These are phyloP conservation scores for Thereuonema tuberculata DNA, from an alignment of 1,140 invertebrate genomes.

Conservation along the genomic window DNA sequence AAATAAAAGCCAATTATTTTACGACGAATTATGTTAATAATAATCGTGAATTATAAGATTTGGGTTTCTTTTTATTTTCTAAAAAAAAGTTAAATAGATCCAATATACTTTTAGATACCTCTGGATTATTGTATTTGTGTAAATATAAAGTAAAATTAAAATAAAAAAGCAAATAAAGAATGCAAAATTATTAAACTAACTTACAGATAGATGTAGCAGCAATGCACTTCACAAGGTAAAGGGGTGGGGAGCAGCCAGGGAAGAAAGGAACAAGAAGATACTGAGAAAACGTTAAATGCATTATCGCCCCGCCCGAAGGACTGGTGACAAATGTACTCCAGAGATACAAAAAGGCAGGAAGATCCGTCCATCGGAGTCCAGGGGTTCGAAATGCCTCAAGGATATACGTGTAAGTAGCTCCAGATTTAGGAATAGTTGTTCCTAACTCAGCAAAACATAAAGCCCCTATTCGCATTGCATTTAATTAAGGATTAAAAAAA, in stretches of 20 bases:
- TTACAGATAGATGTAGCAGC: conserved; percentile 36
- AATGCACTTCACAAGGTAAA: conserved; percentile 46
- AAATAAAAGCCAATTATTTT: too few relatives aligned
- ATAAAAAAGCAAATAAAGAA: too few relatives aligned
- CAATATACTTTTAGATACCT: too few relatives aligned
- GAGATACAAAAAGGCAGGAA: conserved; percentile 61
- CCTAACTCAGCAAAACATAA: conserved; percentile 39
- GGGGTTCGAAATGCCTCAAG: conserved; percentile 51
- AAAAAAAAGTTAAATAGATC: too few relatives aligned
- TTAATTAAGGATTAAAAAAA: neutral
- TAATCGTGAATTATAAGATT: too few relatives aligned
- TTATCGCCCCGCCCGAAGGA: conserved; percentile 50
- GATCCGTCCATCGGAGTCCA: conserved; percentile 50
- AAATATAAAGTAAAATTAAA: too few relatives aligned
- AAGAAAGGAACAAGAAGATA: conserved; percentile 64
- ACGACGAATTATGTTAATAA: too few relatives aligned
- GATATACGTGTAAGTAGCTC: conserved; percentile 69
- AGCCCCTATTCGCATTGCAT: conserved; percentile 28
- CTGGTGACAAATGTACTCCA: conserved; percentile 65
- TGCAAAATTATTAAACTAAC: too few relatives aligned
- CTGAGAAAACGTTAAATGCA: conserved; percentile 65
- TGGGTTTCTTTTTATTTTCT: too few relatives aligned
- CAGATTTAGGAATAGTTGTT: conserved; percentile 48
- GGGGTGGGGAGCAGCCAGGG: conserved; percentile 50
- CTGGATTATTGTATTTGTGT: too few relatives aligned